Conservation (phyloP, 1,140 invertebrate species). For the Aphaenogaster floridana region DNA sequence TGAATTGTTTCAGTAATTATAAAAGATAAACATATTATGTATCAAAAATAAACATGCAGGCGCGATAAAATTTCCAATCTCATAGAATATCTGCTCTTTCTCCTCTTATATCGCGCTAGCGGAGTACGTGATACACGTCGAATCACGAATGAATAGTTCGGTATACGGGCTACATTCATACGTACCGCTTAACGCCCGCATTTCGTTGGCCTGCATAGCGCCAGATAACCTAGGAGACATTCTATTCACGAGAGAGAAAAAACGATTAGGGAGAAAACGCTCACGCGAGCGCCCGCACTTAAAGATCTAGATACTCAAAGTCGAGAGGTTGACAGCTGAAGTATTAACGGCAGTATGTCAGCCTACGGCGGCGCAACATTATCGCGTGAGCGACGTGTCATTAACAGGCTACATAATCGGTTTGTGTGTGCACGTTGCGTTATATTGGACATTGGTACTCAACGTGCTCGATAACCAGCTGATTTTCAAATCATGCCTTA, state of each 20-base stretch:
- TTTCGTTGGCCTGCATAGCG: slow-evolving; percentile 63
- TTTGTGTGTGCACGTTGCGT: slow-evolving; percentile 14
- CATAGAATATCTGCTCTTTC: neutral
- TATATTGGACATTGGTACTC: neutral
- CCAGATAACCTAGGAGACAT: slow-evolving; percentile 66
- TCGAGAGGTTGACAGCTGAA: slow-evolving; percentile 19
- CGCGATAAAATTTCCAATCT: neutral
- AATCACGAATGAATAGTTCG: slow-evolving; percentile 44
- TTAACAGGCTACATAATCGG: slow-evolving; percentile 38
- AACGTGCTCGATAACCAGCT: neutral
- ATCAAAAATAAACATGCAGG: neutral
- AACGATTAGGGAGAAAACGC: slow-evolving; percentile 4
- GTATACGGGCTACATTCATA: slow-evolving; percentile 41
- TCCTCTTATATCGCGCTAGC: slow-evolving; percentile 14
- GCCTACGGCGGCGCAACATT: slow-evolving; percentile 17
- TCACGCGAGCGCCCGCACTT: slow-evolving; percentile 18
- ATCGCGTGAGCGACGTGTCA: slow-evolving; percentile 45
- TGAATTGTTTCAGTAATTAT: slow-evolving; percentile 1
- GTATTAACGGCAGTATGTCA: slow-evolving; percentile 42
- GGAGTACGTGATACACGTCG: slow-evolving; percentile 55
- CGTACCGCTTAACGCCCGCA: slow-evolving; percentile 66
- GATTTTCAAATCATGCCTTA: neutral
- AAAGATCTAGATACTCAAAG: slow-evolving; percentile 51
- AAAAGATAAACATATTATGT: neutral
- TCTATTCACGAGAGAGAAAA: slow-evolving; percentile 17